Evolutionary conservation across 2,113 vertebrate genomes (phyloP), one percentile per base, ranked within the genome.

Genomic region (Monarcha castaneiventris): DNA sequence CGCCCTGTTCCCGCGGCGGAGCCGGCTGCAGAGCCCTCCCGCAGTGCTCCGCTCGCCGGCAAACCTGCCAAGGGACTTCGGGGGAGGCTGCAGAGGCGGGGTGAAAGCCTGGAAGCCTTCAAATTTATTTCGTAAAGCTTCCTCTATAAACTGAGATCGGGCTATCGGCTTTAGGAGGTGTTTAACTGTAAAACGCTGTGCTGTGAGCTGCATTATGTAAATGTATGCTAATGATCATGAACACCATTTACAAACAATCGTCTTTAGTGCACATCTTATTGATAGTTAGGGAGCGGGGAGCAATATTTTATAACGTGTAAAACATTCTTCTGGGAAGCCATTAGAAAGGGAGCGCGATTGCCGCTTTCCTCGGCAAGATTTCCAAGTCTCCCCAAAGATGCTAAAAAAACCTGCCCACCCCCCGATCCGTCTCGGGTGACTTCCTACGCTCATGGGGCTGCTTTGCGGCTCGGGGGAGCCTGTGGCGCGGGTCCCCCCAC

Each of bases 161-260:
- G 81, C 62, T 76, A 43, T 26, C 25, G 77, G 64, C 69, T 82
- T 83, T 33, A 48, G 62, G 77, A 46, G 52, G 83, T 59, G 83
- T 83, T 91, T 43, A 51, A 75, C 73, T 27, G 63, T 49, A 75
- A 69, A 84, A 67, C 3, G 41, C 32, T 44, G 49, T 3, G 41
- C 82, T 29, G 54, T 19, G 49, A 58, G 84, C 62, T 54, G 90
- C 66, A 71, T 95, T 96, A 96, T 96, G 97, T 88, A 97, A 97
- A 97, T 97, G 33, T 95, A 97, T 97, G 97, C 91, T 97, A 96
- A 97, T 77, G 73, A 93, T 52, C 73, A 61, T 49, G 73, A 94
- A 27, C 67, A 85, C 58, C 62, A 93, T 97, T 95, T 97, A 83
- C 92, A 96, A 96, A 96, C 95, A 96, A 81, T 89, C 82, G 69